Conservation (phyloP, 1,140 invertebrate genomes). For the Fopius arisanus region DNA sequence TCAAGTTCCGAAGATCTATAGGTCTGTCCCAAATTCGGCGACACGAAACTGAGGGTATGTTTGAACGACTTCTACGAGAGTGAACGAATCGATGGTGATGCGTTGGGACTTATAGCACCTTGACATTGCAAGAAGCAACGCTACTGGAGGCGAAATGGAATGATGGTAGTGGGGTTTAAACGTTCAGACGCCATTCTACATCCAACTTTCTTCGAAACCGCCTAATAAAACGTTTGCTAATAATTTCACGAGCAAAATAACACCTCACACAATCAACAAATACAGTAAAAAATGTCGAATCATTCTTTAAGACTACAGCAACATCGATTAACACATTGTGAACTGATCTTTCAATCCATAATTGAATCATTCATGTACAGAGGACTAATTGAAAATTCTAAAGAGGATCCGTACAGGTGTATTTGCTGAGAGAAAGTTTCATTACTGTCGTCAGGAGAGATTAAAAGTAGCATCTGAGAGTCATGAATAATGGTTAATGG, state of each 20-base stretch:
- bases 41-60: slow-evolving; percentile 17
- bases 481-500: not conserved
- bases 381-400: not conserved
- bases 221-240: not conserved
- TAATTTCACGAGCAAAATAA: not conserved
- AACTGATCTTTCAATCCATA: too few species aligned
- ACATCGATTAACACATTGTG: too few species aligned
- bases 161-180: slow-evolving; percentile 29
- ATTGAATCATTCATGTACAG: too few species aligned
- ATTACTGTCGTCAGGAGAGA: not conserved
- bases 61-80: slow-evolving; percentile 51
- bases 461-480: slow-evolving; percentile 14
- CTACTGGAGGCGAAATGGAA: slow-evolving; percentile 22
- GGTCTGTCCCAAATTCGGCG: too few species aligned
- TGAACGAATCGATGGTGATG: slow-evolving; percentile 54
- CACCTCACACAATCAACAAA: not conserved
- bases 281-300: not conserved
- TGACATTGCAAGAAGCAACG: slow-evolving; percentile 62
- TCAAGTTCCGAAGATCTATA: too few species aligned
- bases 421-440: not conserved
- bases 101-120: slow-evolving; percentile 60
- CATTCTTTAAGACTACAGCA: not conserved
- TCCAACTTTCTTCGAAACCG: not conserved
- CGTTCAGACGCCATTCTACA: slow-evolving; percentile 21
- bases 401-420: not conserved